These are phyloP conservation scores for Caradrina kadenii DNA, from an alignment of 2,888 invertebrate genomes.

Conservation along the genomic window DNA sequence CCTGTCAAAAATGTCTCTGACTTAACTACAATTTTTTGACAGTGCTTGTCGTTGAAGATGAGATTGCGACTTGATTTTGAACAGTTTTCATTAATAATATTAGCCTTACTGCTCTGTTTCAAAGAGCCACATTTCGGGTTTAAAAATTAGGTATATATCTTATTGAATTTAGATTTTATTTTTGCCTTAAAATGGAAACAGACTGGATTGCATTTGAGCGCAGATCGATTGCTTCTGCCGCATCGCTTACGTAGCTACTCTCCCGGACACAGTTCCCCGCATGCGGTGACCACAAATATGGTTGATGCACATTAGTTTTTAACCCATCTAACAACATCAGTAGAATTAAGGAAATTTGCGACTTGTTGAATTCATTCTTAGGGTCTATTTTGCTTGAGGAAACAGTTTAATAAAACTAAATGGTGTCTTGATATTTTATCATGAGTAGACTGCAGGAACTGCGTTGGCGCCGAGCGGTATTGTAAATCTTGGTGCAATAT, in stretches of 20 bases:
- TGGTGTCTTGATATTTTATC: constrained; percentile 49
- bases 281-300: not conserved
- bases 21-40: no score
- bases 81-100: no score
- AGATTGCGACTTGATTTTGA: no score
- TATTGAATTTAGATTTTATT: no score
- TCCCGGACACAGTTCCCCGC: not conserved
- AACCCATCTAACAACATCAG: not conserved
- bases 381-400: constrained; percentile 23
- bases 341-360: not conserved
- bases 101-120: not conserved
- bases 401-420: constrained; percentile 55
- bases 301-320: not conserved
- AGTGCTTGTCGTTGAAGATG: no score
- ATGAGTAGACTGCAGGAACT: constrained; percentile 39
- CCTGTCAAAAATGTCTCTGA: no score
- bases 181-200: no score
- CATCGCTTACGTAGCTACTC: no score
- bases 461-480: constrained; percentile 50
- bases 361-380: not conserved
- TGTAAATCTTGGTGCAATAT: constrained; percentile 63
- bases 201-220: no score
- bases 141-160: not conserved
- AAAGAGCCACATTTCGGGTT: constrained; percentile 8
- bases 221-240: no score